These are phyloP conservation scores for Macrobrachium nipponense DNA, from an alignment of 1,140 invertebrate genomes.

Conservation along the genomic window DNA sequence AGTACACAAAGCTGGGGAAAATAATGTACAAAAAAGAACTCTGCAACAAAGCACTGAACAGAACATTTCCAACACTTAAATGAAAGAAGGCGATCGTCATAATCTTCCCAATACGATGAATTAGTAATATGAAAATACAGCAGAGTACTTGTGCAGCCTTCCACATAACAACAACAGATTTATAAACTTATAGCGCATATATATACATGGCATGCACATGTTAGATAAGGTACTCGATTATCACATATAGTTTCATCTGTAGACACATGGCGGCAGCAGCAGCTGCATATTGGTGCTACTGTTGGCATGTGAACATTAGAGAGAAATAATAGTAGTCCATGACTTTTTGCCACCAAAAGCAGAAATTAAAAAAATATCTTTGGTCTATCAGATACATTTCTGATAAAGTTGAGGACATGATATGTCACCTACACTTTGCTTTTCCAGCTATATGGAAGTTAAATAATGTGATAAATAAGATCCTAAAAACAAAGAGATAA, in stretches of 20 bases:
- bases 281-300: constrained; percentile 23
- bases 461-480: no score
- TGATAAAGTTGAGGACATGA: no score
- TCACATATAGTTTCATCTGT: constrained; percentile 46
- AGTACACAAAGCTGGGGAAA: not conserved
- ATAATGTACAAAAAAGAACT: not conserved
- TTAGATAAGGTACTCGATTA: constrained; percentile 55
- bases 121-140: not conserved
- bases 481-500: no score
- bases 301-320: constrained; percentile 28
- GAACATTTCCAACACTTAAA: not conserved
- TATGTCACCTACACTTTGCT: no score
- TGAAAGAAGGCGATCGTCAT: not conserved
- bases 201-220: constrained; percentile 44
- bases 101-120: constrained; percentile 7
- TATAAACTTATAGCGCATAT: constrained; percentile 30
- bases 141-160: constrained; percentile 42
- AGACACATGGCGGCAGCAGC: constrained; percentile 29
- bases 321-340: not conserved
- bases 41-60: not conserved
- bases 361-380: constrained; percentile 15
- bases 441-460: no score
- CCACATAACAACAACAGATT: constrained; percentile 38
- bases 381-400: not conserved
- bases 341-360: not conserved